Percentiles rank a stretch among this genome's conserved stretches.
phyloP scores from a whole-genome alignment of 2,797 vertebrate genomes.

The Pangasius sanitwongsei region DNA sequence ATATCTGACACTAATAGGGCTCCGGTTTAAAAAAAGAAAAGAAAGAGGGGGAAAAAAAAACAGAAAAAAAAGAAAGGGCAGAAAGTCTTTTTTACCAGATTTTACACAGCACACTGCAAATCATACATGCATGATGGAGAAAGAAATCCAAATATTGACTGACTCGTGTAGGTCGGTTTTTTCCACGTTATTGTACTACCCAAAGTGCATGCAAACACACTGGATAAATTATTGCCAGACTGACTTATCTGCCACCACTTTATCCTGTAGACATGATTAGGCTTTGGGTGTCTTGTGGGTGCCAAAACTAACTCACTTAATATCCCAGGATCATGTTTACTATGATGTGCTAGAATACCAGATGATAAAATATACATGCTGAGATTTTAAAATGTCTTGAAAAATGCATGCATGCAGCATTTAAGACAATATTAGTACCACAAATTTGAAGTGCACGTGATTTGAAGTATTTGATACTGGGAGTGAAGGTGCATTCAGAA shows the following conservation, averaged over 20 bases:
- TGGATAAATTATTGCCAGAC: not conserved
- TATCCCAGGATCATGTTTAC: not conserved
- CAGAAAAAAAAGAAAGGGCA: too few species aligned
- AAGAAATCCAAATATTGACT: not conserved
- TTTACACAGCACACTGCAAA: not conserved
- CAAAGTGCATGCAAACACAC: not conserved
- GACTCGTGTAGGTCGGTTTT: not conserved
- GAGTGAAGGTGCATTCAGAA: not conserved
- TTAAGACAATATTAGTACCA: not conserved
- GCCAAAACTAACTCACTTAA: not conserved
- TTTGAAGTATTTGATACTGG: not conserved
- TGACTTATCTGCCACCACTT: not conserved
- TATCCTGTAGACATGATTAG: not conserved
- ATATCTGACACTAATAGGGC: not conserved
- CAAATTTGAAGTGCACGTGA: not conserved
- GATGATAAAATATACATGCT: conserved; percentile 7
- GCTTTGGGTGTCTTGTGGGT: not conserved
- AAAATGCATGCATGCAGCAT: not conserved
- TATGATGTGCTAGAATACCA: not conserved
- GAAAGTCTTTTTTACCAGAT: not conserved
- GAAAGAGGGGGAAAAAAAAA: too few species aligned
- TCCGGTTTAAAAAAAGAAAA: not conserved
- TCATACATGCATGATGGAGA: not conserved
- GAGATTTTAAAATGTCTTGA: not conserved
- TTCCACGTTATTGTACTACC: not conserved